Evolutionary conservation across 2,797 vertebrate genomes (phyloP), one percentile per base, ranked within the genome.

Genomic region (Fistularia commersonii): DNA sequence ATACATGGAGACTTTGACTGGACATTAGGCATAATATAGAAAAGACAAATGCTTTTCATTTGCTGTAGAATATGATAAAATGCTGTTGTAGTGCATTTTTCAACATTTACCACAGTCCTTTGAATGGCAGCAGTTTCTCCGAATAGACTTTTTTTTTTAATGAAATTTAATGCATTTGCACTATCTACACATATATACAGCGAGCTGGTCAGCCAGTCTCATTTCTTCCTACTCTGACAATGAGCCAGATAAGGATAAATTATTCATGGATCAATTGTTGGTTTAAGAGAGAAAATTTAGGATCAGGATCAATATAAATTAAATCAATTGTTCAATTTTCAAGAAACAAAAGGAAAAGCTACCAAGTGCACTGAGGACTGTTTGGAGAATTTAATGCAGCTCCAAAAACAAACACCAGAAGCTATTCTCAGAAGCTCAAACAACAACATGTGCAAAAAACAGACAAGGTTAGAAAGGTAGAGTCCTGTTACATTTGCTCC

Each of bases 201-300:
- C 32, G 23, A 69, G 36, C 42, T 11, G 48, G 43, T 42, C 46
- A 71, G 40, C 54, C 63, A 57, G 59, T 37, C 41, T 40, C 38
- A 41, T 64, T 66, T 66, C 52, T 44, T 75, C 63, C 55, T 63
- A 66, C 46, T 61, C 56, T 44, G 31, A 45, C 50, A 64, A 41
- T 36, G 65, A 73, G 74, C 82, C 77, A 75, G 65, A 66, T 73
- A 59, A 50, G 51, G 71, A 69, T 84, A 61, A 86, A 89, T 89
- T 81, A 90, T 88, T 89, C 66, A 89, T 79, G 47, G 49, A 14
- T 82, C 68, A 78, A 61, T 82, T 77, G 81, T 79, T 81, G 82
- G 77, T 83, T 74, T 70, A 69, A 69, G 64, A 51, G 71, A 77
- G 61, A 69, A 64, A 78, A 66, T 64, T 51, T 58, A 69, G 49